Evolutionary conservation across 1,140 invertebrate species (phyloP), one percentile per base, ranked within the genome.

Genomic region (Apis cerana): DNA sequence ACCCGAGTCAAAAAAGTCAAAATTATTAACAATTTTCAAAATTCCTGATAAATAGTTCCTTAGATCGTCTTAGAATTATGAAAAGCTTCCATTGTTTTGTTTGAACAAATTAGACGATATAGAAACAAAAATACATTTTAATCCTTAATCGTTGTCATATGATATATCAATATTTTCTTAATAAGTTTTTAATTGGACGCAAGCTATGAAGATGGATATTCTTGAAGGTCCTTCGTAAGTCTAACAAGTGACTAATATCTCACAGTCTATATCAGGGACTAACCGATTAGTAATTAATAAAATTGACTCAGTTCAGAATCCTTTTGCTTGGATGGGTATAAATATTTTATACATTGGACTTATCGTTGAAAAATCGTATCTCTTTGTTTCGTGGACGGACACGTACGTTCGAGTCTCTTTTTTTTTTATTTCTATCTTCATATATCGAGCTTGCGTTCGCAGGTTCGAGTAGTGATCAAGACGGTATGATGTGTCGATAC

Each of bases 401-500:
- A 75, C 70, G 72, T 59, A 83, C 61, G 70, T 77, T 80, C 70
- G 64, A 65, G 48, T 67, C 43, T 62, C 59, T 67, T 83, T 81
- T 81, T 85, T 82, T 78, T 81, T 83, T 76, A 85, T 86, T 87
- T 85, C 65, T 77, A 85, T 89, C 74, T 84, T 86, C 67, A 84
- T 81, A 81, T 92, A 78, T 94, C 43, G 52, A 88, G 83, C 72
- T 79, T 88, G 83, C 87, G 85, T 87, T 88, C 76, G 79, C 77
- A 88, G 80, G 86, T 78, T 79, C 74, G 80, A 83, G 74, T 88
- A 88, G 74, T 88, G 86, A 88, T 88, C 80, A 83, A 85, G 80
- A 85, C 77, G 74, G 50, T 88, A 88, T 88, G 83, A 72, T 88
- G 86, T 88, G 95, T 92, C 93, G 93, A 80, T 94, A 95, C 91